Evolutionary conservation across 2,888 invertebrate genomes (phyloP).

Genomic region (Ophion slaviceki): DNA sequence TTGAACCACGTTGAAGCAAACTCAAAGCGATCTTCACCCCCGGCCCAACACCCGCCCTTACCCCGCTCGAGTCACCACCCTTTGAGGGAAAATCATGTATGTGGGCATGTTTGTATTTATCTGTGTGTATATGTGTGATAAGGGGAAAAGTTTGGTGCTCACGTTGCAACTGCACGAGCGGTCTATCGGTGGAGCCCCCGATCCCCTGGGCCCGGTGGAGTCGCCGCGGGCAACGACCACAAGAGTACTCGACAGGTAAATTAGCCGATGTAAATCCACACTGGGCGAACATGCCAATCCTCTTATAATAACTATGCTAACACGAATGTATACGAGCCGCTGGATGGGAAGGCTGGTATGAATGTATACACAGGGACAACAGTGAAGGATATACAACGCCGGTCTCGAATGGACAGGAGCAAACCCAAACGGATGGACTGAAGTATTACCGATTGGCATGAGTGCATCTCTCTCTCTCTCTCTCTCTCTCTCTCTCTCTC

Average conservation of each 20-base stretch:
- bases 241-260: slow-evolving; percentile 40
- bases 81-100: not conserved
- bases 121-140: slow-evolving; percentile 1
- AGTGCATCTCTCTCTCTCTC: no score
- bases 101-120: not conserved
- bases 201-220: slow-evolving; percentile 13
- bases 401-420: no score
- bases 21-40: slow-evolving; percentile 1
- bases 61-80: not conserved
- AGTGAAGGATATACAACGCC: no score
- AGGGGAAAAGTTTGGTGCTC: slow-evolving; percentile 36
- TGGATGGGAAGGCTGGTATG: no score
- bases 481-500: no score
- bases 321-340: not conserved
- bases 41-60: not conserved
- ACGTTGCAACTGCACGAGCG: not conserved
- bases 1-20: slow-evolving; percentile 54
- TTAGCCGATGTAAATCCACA: slow-evolving; percentile 48
- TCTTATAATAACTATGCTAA: not conserved
- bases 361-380: no score
- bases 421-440: no score
- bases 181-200: not conserved
- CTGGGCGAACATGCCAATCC: slow-evolving; percentile 14
- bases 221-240: slow-evolving; percentile 21
- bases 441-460: no score